Evolutionary conservation across 2,888 invertebrate species (phyloP), one percentile per base, ranked within the genome.

Genomic region (Calliphora vomitoria): DNA sequence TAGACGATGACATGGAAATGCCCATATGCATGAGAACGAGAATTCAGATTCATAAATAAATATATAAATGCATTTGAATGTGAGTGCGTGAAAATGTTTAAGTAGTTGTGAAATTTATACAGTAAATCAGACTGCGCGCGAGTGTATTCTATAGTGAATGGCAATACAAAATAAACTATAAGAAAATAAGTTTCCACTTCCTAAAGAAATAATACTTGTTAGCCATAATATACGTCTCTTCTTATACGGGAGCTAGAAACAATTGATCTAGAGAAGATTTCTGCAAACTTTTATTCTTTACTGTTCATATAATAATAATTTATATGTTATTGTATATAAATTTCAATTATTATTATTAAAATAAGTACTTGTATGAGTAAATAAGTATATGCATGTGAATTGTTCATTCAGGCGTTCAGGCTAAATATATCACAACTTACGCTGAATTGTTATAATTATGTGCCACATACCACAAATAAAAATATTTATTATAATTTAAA

Each of bases 381-480:
- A 13, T 11, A 31, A n/a, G 13, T 60, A 4, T 5, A 13, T 13
- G 15, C 20, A 11, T 15, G 35, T 71, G 44, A 78, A 69, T 53
- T 47, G 8, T n/a, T 62, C 31, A 62, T 5, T 38, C 13, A 38
- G 38, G 25, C 60, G 18, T 64, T 53, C 18, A 18, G 41, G 41
- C 50, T 13, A 50, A 80, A 82, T 50, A n/a, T n/a, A 60, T 81
- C n/a, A 38, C 60, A 50, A 75, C 62, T 15, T 69, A 31, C 8
- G 15, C 38, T 71, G 62, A 71, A 80, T 50, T 71, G 25, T 68
- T 38, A 75, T 69, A 82, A 83, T 78, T 71, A 83, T 78, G 78
- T 71, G 71, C 71, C 75, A 69, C 50, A 68, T 13, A 50, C 60
- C 82, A 75, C 68, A 82, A 53, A 55, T 55, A 55, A 20, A 58